A percentile compares a stretch with the other conserved stretches of the same genome.
Conservation (phyloP, 2,113 vertebrate species). For the Cinclus mexicanus region DNA sequence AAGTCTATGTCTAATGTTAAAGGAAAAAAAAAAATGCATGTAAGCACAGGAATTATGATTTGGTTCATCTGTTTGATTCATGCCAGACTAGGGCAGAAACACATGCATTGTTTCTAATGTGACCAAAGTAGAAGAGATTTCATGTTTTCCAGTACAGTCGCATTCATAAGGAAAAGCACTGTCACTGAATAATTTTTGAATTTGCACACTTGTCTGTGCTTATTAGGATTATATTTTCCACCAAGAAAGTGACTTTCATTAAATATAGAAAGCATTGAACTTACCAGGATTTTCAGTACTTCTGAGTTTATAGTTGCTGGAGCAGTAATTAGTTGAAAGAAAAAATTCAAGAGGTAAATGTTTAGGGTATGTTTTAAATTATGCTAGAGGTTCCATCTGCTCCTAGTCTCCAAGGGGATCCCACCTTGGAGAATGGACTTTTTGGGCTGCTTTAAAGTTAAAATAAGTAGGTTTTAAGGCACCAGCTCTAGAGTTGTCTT, state of each 20-base stretch:
- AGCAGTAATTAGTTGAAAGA: background rate
- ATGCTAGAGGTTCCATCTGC: background rate
- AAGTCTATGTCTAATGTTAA: background rate
- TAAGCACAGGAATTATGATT: background rate
- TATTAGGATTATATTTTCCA: background rate
- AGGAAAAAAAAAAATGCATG: background rate
- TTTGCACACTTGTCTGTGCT: background rate
- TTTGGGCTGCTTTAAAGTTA: background rate
- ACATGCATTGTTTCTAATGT: background rate
- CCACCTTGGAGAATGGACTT: background rate
- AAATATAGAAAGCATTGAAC: background rate
- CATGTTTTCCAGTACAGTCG: background rate
- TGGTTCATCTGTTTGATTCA: background rate
- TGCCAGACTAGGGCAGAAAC: background rate
- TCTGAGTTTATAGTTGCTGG: background rate
- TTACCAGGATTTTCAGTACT: background rate
- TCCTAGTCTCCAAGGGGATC: background rate
- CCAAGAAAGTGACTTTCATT: background rate
- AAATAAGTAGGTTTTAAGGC: background rate
- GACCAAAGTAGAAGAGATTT: background rate
- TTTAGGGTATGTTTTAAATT: background rate
- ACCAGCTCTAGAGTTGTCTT: background rate
- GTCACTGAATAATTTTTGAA: background rate
- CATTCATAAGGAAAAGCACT: background rate
- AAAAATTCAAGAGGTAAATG: background rate